Evolutionary conservation across 2,888 invertebrate species (phyloP).

Genomic region (Mesoligia furuncula): DNA sequence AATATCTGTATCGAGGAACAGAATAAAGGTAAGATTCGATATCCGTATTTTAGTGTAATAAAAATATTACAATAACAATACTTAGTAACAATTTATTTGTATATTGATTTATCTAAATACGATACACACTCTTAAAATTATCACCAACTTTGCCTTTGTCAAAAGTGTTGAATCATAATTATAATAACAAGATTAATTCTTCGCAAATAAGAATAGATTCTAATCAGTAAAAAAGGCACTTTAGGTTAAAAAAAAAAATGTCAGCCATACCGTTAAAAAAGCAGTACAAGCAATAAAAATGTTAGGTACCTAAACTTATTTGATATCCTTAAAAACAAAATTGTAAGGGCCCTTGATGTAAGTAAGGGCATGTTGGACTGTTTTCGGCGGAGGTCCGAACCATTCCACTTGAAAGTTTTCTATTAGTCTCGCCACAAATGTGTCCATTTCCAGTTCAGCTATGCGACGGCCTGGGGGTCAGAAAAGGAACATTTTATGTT

Average conservation of each 20-base stretch:
- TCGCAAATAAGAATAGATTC: not conserved
- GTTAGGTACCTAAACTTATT: not conserved
- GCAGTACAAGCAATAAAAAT: not conserved
- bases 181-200: not conserved
- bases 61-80: not conserved
- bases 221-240: not conserved
- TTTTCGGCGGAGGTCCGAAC: constrained; percentile 76
- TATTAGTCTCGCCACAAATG: constrained; percentile 78
- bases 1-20: not conserved
- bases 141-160: not conserved
- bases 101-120: not conserved
- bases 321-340: constrained; percentile 79
- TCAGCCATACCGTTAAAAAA: not conserved
- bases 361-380: constrained; percentile 73
- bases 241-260: not conserved
- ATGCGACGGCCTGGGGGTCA: constrained; percentile 88
- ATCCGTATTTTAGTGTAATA: not conserved
- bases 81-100: not conserved
- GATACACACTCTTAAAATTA: not conserved
- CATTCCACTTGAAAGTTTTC: constrained; percentile 78
- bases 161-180: not conserved
- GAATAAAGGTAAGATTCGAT: not conserved
- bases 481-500: not conserved
- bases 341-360: constrained; percentile 79
- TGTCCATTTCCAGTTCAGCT: constrained; percentile 91